These are phyloP conservation scores for Dicerorhinus sumatrensis DNA, from an alignment of 2,113 vertebrate species.

Conservation along the genomic window DNA sequence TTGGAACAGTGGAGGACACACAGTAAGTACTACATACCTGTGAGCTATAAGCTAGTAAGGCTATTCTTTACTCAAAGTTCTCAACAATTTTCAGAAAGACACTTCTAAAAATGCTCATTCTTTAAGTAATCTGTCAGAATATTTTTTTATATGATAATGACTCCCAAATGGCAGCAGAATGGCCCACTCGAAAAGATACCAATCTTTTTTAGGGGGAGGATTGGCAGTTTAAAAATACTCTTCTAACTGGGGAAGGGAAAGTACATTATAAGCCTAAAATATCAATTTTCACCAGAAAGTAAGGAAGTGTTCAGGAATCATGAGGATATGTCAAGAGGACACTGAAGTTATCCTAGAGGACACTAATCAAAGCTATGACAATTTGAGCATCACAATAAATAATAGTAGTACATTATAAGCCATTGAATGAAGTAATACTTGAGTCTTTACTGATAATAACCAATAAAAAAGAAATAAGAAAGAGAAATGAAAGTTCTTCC, in stretches of 20 bases:
- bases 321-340: not conserved
- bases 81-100: not conserved
- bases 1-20: not conserved
- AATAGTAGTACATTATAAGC: not conserved
- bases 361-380: not conserved
- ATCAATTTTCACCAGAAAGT: not conserved
- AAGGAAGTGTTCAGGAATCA: not conserved
- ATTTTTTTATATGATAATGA: not conserved
- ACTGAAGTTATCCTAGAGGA: not conserved
- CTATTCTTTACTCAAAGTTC: not conserved
- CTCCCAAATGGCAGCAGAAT: not conserved
- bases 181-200: not conserved
- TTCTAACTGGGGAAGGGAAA: not conserved
- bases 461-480: not conserved
- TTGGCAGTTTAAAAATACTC: not conserved
- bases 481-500: not conserved
- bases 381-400: not conserved
- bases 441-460: not conserved
- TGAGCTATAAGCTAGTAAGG: not conserved
- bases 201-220: not conserved
- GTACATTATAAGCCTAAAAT: not conserved
- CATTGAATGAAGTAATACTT: not conserved
- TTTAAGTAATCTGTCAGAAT: not conserved
- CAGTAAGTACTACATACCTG: not conserved
- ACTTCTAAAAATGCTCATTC: not conserved